Conservation (phyloP, 2,888 invertebrate species). For the Troides helena region DNA sequence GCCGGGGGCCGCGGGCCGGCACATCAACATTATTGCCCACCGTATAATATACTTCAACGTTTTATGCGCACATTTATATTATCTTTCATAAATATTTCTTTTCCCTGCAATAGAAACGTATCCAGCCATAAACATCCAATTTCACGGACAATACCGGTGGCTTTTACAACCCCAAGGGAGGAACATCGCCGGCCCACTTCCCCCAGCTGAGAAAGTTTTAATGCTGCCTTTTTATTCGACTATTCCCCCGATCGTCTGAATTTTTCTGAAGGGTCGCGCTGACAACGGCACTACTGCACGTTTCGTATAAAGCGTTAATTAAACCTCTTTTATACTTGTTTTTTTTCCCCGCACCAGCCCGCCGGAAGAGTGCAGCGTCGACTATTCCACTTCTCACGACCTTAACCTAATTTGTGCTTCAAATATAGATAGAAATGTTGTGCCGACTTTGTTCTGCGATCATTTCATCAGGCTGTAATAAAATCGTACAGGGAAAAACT, state of each 20-base stretch:
- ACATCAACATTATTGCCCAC: too few species aligned
- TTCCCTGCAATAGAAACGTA: constrained; percentile 11
- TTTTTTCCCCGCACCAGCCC: background rate
- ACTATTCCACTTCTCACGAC: background rate
- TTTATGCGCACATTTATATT: too few species aligned
- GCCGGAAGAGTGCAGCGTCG: background rate
- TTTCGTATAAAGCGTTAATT: constrained; percentile 11
- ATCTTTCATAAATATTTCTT: constrained; percentile 3
- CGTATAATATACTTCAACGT: too few species aligned
- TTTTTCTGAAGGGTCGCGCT: constrained; percentile 9
- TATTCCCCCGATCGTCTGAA: constrained; percentile 5
- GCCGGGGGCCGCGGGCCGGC: too few species aligned
- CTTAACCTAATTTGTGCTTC: background rate
- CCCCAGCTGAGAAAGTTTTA: constrained; percentile 17
- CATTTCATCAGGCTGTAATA: too few species aligned
- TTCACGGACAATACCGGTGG: constrained; percentile 17
- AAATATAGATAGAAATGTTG: too few species aligned
- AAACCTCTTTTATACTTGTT: constrained; percentile 4
- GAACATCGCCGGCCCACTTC: constrained; percentile 15
- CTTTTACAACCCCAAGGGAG: constrained; percentile 19
- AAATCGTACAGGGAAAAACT: too few species aligned
- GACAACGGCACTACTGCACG: constrained; percentile 5
- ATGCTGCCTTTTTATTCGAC: constrained; percentile 23
- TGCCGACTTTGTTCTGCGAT: too few species aligned
- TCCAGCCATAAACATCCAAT: constrained; percentile 21